Conservation (phyloP, 2,888 invertebrate genomes). For the Heliconius hortense region DNA sequence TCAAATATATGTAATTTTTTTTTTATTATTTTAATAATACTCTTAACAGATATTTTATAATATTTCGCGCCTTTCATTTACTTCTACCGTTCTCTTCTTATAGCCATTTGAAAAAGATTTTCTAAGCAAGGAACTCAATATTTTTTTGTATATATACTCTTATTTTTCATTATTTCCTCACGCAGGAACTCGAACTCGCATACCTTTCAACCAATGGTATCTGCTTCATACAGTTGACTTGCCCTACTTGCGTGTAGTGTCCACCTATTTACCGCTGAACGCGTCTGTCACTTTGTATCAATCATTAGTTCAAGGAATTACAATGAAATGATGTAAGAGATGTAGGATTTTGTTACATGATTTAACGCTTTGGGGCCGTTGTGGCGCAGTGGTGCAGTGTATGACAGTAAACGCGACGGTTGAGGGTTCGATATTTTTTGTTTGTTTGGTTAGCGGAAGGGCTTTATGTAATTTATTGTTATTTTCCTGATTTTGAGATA, state of each 20-base stretch:
- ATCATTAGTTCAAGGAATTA: constrained; percentile 34
- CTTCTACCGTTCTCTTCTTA: too few relatives aligned
- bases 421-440: neutral
- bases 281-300: constrained; percentile 45
- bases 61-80: too few relatives aligned
- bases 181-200: constrained; percentile 6
- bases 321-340: neutral
- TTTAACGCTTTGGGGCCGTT: neutral
- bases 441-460: too few relatives aligned
- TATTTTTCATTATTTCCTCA: neutral
- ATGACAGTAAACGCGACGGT: neutral
- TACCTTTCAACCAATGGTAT: constrained; percentile 25
- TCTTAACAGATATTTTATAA: too few relatives aligned
- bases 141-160: too few relatives aligned
- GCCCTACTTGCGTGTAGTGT: constrained; percentile 42
- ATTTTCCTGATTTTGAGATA: neutral
- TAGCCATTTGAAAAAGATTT: too few relatives aligned
- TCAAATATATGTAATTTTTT: too few relatives aligned
- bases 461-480: too few relatives aligned
- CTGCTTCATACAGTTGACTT: constrained; percentile 37
- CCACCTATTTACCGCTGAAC: constrained; percentile 42
- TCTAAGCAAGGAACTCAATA: neutral
- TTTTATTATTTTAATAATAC: too few relatives aligned
- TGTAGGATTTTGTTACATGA: constrained; percentile 20
- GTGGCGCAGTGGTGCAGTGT: neutral